These are phyloP conservation scores for Argyrosomus regius DNA, from an alignment of 2,797 vertebrate genomes.

Conservation along the genomic window DNA sequence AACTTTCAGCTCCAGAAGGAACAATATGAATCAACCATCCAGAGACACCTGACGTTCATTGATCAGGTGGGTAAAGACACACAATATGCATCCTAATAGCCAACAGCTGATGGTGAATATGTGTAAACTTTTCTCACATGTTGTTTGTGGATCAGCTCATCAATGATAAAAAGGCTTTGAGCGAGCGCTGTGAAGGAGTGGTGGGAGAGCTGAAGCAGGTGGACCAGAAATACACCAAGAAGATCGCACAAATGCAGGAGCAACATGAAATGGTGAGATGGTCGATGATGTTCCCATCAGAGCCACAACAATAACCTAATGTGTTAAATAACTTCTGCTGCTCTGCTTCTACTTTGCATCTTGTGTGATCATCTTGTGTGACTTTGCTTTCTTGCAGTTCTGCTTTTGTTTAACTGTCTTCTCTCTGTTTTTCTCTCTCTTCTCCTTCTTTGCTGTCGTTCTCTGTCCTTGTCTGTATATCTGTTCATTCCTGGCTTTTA, in stretches of 20 bases:
- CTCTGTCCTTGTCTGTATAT: constrained; percentile 50
- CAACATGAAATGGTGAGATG: constrained; percentile 93
- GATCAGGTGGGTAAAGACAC: constrained; percentile 88
- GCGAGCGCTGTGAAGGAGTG: constrained; percentile 91
- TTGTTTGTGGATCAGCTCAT: constrained; percentile 86
- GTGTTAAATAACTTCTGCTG: not conserved
- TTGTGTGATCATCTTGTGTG: not conserved
- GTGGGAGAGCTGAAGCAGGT: constrained; percentile 91
- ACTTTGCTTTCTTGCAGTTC: constrained; percentile 22
- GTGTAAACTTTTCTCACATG: accelerated
- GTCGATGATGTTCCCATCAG: too few relatives aligned
- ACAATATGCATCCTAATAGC: not conserved
- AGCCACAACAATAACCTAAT: too few relatives aligned
- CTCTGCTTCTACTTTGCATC: constrained; percentile 36
- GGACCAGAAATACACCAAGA: constrained; percentile 92
- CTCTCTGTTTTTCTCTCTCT: constrained; percentile 26
- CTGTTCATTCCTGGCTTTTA: constrained; percentile 80
- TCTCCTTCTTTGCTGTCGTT: constrained; percentile 13
- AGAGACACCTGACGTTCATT: constrained; percentile 94
- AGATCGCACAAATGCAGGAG: constrained; percentile 92
- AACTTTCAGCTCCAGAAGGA: constrained; percentile 92
- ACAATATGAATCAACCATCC: constrained; percentile 94
- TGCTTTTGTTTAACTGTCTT: constrained; percentile 65
- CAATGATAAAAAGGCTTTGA: constrained; percentile 92
- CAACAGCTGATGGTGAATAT: too few relatives aligned